Evolutionary conservation across 2,888 invertebrate genomes (phyloP).

Genomic region (Apodemia mormo): DNA sequence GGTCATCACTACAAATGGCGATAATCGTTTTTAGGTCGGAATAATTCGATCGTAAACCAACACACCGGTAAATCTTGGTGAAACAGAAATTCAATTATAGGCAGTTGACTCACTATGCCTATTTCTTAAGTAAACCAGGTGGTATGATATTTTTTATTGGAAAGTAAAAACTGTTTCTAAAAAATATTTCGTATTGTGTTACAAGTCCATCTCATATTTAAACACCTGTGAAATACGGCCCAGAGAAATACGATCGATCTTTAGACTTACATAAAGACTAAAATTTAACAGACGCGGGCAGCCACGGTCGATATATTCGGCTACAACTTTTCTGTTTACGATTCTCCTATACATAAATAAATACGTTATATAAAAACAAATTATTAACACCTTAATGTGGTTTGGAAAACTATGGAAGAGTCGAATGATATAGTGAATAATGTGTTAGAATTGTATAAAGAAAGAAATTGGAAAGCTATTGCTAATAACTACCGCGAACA

Average conservation of each 20-base stretch:
- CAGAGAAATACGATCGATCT: slow-evolving; percentile 11
- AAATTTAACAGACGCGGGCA: not conserved
- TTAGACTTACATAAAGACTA: not conserved
- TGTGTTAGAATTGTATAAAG: slow-evolving; percentile 62
- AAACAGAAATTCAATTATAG: too few relatives aligned
- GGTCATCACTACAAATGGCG: too few relatives aligned
- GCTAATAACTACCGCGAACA: slow-evolving; percentile 69
- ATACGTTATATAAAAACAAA: not conserved
- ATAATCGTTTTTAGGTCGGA: too few relatives aligned
- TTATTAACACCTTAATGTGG: not conserved
- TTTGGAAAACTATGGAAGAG: slow-evolving; percentile 49
- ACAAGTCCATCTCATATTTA: not conserved
- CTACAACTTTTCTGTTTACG: not conserved
- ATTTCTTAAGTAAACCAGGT: too few relatives aligned
- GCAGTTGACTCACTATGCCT: too few relatives aligned
- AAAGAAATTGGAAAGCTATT: slow-evolving; percentile 74
- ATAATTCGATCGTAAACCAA: too few relatives aligned
- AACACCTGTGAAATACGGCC: not conserved
- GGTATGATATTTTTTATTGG: too few relatives aligned
- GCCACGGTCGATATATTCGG: not conserved
- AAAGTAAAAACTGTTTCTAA: not conserved
- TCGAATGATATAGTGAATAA: slow-evolving; percentile 57
- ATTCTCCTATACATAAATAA: not conserved
- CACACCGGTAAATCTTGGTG: too few relatives aligned
- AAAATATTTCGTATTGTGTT: not conserved